These are phyloP conservation scores for Zaprionus taronus DNA, from an alignment of 1,140 invertebrate species.

Conservation along the genomic window DNA sequence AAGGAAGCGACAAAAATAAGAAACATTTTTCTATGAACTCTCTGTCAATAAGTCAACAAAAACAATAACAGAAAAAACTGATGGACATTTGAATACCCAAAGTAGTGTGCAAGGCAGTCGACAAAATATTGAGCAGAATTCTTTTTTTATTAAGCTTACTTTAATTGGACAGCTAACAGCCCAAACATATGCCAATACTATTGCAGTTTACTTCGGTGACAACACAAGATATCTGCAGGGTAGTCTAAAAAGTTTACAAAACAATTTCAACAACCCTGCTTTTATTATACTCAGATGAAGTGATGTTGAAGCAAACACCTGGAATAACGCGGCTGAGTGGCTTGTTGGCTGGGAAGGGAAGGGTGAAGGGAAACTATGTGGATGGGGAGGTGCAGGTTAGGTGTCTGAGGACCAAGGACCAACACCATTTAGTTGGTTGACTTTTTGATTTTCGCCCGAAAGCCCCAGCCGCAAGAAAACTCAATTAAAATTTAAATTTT, in stretches of 20 bases:
- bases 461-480: constrained; percentile 63
- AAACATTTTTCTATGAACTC: constrained; percentile 67
- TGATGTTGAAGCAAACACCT: constrained; percentile 71
- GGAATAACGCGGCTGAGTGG: constrained; percentile 42
- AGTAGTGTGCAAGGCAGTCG: no score
- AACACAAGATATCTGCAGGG: constrained; percentile 1
- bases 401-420: constrained; percentile 3
- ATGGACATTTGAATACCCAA: constrained; percentile 21
- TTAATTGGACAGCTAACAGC: no score
- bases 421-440: constrained; percentile 38
- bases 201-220: background rate
- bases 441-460: constrained; percentile 57
- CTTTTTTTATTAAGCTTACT: no score
- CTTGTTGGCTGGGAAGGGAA: background rate
- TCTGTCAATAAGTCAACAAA: constrained; percentile 63
- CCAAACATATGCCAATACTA: constrained; percentile 1
- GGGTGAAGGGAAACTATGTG: background rate
- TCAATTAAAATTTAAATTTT: constrained; percentile 83
- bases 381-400: background rate
- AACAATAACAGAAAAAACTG: constrained; percentile 12
- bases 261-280: constrained; percentile 66
- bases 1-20: constrained; percentile 24
- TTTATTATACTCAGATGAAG: constrained; percentile 45
- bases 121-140: no score
- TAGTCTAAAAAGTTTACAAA: constrained; percentile 63